Conservation (phyloP, 1,140 invertebrate genomes). For the Ctenoplectra terminalis region DNA sequence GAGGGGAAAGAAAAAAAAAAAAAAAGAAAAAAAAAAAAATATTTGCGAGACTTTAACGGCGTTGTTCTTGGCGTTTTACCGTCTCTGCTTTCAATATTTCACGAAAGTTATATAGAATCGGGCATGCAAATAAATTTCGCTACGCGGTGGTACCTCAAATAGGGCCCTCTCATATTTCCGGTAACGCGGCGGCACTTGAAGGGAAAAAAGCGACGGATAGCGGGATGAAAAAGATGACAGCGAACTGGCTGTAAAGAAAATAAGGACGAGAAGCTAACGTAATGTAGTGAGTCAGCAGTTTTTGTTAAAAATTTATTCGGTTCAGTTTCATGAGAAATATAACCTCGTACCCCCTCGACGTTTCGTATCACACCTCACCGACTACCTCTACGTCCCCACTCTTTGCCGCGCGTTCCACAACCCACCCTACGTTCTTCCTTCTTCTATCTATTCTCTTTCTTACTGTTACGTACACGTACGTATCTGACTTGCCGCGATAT, state of each 20-base stretch:
- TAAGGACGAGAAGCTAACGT: slow-evolving; percentile 44
- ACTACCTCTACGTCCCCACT: slow-evolving; percentile 43
- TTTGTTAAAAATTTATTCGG: slow-evolving; percentile 75
- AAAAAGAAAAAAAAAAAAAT: neutral
- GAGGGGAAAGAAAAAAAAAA: no score
- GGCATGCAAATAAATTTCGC: slow-evolving; percentile 31
- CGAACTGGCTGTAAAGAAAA: slow-evolving; percentile 32
- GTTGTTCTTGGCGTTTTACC: neutral
- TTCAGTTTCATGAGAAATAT: slow-evolving; percentile 70
- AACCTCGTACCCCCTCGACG: slow-evolving; percentile 56
- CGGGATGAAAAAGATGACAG: slow-evolving; percentile 44
- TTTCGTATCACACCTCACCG: slow-evolving; percentile 62
- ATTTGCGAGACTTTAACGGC: slow-evolving; percentile 4
- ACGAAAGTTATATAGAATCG: slow-evolving; percentile 27
- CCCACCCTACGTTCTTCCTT: slow-evolving; percentile 22
- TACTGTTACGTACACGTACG: slow-evolving; percentile 44
- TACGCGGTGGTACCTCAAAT: neutral
- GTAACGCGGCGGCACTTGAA: slow-evolving; percentile 3
- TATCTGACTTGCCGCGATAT: slow-evolving; percentile 16
- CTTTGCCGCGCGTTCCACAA: slow-evolving; percentile 23
- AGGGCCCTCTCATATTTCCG: slow-evolving; percentile 25
- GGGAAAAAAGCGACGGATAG: slow-evolving; percentile 17
- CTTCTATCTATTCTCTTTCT: slow-evolving; percentile 40
- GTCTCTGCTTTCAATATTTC: slow-evolving; percentile 2
- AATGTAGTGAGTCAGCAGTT: slow-evolving; percentile 68